Base-by-base conservation (phyloP, 2,113 vertebrate genomes). In the Alces alces region DNA sequence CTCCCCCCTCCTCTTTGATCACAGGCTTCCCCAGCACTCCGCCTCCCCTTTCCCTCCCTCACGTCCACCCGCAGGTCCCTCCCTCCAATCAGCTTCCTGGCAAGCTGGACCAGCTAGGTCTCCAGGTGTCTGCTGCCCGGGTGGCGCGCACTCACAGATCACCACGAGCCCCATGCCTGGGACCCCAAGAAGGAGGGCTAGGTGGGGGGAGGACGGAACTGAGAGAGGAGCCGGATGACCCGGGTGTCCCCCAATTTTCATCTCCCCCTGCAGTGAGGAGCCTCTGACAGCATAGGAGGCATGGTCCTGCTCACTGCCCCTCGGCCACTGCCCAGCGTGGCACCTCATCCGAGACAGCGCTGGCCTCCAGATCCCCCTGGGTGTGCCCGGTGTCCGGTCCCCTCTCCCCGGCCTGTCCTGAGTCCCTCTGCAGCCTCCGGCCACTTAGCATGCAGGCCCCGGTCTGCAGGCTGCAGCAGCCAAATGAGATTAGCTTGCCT, bases 361-460 rank as follows among this genome's bases (percentile, higher is more conserved):
- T 13, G 17, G 78, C 16, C 23, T 39, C 28, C 7, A 5, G 58
- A 84, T 43, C 27, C 55, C 27, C 58, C 36, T 0, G 33, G 30
- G 30, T 2, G 9, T 2, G 6, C 54, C 1, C 1, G 3, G 89
- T 21, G 70, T 33, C 73, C 16, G 3, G 64, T 17, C 43, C 52
- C 76, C 57, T 64, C 36, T 52, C 43, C 61, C 3, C 0, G 78
- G 36, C n/a, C 70, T 21, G 60, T 43, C 95, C 86, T 33, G 82
- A 70, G 84, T 58, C 96, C 50, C 0, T 54, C 88, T 19, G 90
- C 96, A 86, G 95, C 91, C 88, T 86, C 93, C 0, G 60, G 91
- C 95, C 98, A 93, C 97, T 98, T 98, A 98, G 91, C 97, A 98
- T 98, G 97, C 98, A 98, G 97, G 45, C 86, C 90, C 6, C 57